phyloP scores from a whole-genome alignment of 2,888 invertebrate genomes.

The Tanaodytes sp. region DNA sequence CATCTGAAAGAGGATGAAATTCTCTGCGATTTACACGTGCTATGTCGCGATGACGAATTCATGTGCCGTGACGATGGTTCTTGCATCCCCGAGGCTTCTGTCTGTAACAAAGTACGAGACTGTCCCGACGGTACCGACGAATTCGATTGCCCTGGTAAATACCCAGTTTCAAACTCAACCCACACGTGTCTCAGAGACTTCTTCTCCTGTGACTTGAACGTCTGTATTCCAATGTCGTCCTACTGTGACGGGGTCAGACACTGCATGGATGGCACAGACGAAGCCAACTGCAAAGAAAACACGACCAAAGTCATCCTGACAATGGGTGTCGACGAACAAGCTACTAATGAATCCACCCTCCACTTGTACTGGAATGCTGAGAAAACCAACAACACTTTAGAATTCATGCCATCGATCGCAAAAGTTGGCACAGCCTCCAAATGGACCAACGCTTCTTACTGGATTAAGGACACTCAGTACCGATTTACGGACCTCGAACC shows the following conservation, averaged over 20 bases:
- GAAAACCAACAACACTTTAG: slow-evolving; percentile 72
- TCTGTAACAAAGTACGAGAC: slow-evolving; percentile 75
- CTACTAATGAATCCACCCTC: slow-evolving; percentile 78
- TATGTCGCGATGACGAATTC: slow-evolving; percentile 74
- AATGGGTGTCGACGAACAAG: slow-evolving; percentile 79
- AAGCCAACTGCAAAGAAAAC: slow-evolving; percentile 77
- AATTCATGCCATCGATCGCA: slow-evolving; percentile 81
- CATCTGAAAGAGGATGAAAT: slow-evolving; percentile 78
- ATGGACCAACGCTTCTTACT: slow-evolving; percentile 77
- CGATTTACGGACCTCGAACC: slow-evolving; percentile 80
- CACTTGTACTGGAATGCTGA: slow-evolving; percentile 79
- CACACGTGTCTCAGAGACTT: slow-evolving; percentile 74
- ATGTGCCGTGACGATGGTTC: slow-evolving; percentile 78
- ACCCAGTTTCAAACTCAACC: background rate
- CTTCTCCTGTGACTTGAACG: slow-evolving; percentile 77
- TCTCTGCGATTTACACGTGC: slow-evolving; percentile 69
- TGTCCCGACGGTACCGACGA: slow-evolving; percentile 77
- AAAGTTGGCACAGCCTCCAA: slow-evolving; percentile 73
- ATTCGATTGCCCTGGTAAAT: slow-evolving; percentile 66
- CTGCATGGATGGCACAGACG: slow-evolving; percentile 85
- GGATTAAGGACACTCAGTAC: slow-evolving; percentile 77
- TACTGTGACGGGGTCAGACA: slow-evolving; percentile 81
- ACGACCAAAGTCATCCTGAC: slow-evolving; percentile 76
- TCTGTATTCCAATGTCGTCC: slow-evolving; percentile 77
- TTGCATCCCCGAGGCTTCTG: slow-evolving; percentile 75